Evolutionary conservation across 2,797 vertebrate genomes (phyloP).

Genomic region (Lerista edwardsae): DNA sequence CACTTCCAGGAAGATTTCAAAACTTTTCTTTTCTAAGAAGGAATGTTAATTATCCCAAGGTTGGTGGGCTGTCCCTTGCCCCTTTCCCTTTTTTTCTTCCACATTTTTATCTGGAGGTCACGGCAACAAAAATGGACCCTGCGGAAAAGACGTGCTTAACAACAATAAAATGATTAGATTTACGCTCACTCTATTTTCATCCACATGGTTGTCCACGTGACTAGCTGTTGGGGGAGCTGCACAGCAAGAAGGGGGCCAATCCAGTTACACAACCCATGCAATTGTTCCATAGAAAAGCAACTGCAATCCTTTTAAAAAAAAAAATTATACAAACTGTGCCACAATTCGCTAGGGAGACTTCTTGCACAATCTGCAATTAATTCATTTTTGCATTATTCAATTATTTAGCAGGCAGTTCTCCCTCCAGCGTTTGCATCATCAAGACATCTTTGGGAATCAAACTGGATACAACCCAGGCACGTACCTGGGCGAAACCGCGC

Average conservation of each 20-base stretch:
- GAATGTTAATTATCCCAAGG: constrained; percentile 60
- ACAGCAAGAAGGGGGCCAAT: not conserved
- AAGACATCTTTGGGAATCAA: too few relatives aligned
- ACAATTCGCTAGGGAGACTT: too few relatives aligned
- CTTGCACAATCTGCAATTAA: too few relatives aligned
- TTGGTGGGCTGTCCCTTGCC: constrained; percentile 48
- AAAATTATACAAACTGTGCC: too few relatives aligned
- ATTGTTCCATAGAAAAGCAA: not conserved
- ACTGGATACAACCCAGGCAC: too few relatives aligned
- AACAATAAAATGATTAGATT: not conserved
- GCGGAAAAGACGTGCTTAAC: not conserved
- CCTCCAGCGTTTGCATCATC: too few relatives aligned
- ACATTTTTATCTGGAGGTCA: constrained; percentile 51
- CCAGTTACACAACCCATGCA: not conserved
- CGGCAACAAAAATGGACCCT: constrained; percentile 31
- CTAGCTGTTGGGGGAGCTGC: not conserved
- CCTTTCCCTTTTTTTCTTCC: constrained; percentile 50
- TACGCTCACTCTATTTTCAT: not conserved
- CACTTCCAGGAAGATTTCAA: constrained; percentile 75
- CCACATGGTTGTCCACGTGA: not conserved
- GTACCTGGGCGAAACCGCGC: too few relatives aligned
- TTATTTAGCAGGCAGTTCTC: too few relatives aligned
- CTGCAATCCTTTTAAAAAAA: too few relatives aligned
- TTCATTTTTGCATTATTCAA: too few relatives aligned
- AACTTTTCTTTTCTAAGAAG: constrained; percentile 71